Evolutionary conservation across 1,140 invertebrate species (phyloP), one percentile per base, ranked within the genome.

Genomic region (Temnothorax longispinosus): DNA sequence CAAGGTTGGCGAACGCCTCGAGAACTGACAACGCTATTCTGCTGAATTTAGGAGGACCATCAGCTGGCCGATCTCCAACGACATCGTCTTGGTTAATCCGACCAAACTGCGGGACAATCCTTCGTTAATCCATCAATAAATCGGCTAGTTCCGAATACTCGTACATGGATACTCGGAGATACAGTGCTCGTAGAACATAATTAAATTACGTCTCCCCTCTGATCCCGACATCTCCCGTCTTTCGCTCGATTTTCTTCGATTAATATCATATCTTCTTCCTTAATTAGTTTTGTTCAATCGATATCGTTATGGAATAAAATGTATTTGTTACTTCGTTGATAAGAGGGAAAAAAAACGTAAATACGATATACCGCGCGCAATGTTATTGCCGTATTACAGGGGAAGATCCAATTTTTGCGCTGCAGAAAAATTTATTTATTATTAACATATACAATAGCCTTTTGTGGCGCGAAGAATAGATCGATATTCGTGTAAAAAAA

Each of bases 81-180:
- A 0, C 27, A n/a, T n/a, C 5, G 74, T 60, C 74, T 27, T 38
- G 38, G n/a, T 5, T 76, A 76, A 76, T 76, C 54, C 74, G 35
- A 27, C 35, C 54, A 27, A 58, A 67, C 5, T 67, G n/a, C 38
- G 6, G 38, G 62, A 62, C 38, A 2, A 41, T 50, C 44, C 47
- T 80, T 80, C 64, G 76, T 80, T 80, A 67, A 80, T 67, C 76
- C 76, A 50, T 13, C 76, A 32, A 50, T 38, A 44, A 65, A 80
- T 67, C 47, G 60, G 21, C n/a, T 38, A 10, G 18, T n/a, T 5
- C 44, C 32, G 44, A 38, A 50, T 50, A 47, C 13, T 27, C 27
- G 27, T 1, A 27, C 27, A 78, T 13, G 44, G 44, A 41, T 67
- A 52, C 6, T 44, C 15, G 41, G 27, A 62, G 56, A 62, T 60